These are phyloP conservation scores for Phymorhynchus buccinoides DNA, from an alignment of 1,140 invertebrate species.

Conservation along the genomic window DNA sequence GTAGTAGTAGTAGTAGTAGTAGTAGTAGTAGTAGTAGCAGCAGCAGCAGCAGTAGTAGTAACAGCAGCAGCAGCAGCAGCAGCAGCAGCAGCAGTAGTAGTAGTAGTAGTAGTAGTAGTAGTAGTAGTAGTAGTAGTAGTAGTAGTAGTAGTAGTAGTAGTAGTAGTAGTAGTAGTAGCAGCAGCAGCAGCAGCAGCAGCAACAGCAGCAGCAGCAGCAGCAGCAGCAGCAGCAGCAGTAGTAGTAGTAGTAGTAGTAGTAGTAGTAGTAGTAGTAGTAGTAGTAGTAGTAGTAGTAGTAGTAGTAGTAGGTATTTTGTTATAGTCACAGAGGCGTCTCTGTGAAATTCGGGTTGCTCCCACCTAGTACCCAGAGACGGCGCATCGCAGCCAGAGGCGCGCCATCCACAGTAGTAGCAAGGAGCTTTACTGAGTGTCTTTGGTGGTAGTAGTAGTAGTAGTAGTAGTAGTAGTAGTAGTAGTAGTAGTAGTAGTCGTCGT, in stretches of 20 bases:
- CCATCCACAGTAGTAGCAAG: no score
- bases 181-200: constrained; percentile 35
- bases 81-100: constrained; percentile 43
- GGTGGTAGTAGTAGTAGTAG: constrained; percentile 31
- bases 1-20: constrained; percentile 43
- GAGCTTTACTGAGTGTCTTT: no score
- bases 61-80: constrained; percentile 39
- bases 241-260: constrained; percentile 42
- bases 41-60: constrained; percentile 41
- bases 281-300: constrained; percentile 29
- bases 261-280: constrained; percentile 44
- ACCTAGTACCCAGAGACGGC: no score
- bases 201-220: constrained; percentile 27
- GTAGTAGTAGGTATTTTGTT: no score
- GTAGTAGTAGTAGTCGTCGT: no score
- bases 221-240: not conserved
- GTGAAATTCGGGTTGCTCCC: no score
- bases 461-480: constrained; percentile 38
- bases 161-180: constrained; percentile 35
- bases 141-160: constrained; percentile 40
- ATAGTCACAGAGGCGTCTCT: no score
- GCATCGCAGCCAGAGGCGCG: no score
- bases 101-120: constrained; percentile 41
- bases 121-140: constrained; percentile 40
- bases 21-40: constrained; percentile 38